Conservation (phyloP, 2,113 vertebrate species). For the Eudorcas thomsonii region DNA sequence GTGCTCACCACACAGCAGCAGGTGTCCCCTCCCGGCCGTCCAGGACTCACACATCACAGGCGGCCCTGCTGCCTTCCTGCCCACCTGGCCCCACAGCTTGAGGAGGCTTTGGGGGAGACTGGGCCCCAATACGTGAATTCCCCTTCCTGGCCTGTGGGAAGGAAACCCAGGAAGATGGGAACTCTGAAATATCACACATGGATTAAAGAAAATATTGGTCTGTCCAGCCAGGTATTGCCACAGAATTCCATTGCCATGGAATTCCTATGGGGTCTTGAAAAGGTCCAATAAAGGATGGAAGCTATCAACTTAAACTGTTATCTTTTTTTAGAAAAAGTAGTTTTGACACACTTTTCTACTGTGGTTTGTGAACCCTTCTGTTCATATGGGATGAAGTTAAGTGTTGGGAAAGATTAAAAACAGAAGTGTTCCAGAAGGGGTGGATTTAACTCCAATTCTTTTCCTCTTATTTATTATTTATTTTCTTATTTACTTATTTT, state of each 20-base stretch:
- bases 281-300: neutral
- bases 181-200: too few relatives aligned
- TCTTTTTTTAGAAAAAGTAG: neutral
- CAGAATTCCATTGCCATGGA: neutral
- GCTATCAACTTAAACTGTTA: too few relatives aligned
- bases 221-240: neutral
- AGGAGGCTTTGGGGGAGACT: neutral
- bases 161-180: neutral
- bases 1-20: rapidly evolving
- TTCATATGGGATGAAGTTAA: neutral
- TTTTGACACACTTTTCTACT: neutral
- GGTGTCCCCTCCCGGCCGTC: neutral
- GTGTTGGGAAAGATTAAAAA: neutral
- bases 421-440: neutral
- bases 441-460: neutral
- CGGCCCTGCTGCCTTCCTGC: too few relatives aligned
- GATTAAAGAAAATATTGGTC: neutral
- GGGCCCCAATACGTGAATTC: rapidly evolving
- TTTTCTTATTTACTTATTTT: neutral
- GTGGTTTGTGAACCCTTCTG: neutral
- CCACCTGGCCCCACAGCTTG: neutral
- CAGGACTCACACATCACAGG: neutral
- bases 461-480: neutral
- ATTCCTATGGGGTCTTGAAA: neutral
- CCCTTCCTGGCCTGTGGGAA: neutral